Base-by-base conservation (phyloP, 2,797 vertebrate species). In the Toxotes lorentzi region DNA sequence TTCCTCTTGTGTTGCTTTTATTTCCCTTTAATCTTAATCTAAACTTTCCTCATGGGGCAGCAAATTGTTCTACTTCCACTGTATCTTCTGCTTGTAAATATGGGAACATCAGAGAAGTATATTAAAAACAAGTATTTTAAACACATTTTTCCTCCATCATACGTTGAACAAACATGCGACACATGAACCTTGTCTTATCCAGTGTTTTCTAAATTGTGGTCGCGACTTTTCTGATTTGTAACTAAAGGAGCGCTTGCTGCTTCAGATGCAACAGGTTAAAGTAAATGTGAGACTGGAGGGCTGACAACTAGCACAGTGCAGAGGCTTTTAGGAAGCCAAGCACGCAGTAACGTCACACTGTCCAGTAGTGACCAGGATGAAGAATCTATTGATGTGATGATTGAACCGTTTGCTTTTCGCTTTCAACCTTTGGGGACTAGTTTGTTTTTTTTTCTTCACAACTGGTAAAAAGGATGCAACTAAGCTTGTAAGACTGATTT, bases 1-100 rank as follows among this genome's bases (percentile, higher is more conserved):
- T 76, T 78, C 2, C 11, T 68, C 59, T 66, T 50, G 56, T 78
- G 38, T 89, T 71, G 24, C 21, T 62, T 78, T 82, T 71, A 34
- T 68, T 84, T 24, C 70, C 53, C 17, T 75, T 79, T 67, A 41
- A 70, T 79, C 30, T 70, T n/a, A 17, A 41, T 60, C 68, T 59
- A 70, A 66, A 77, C 19, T n/a, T 72, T 79, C 51, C 64, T 69
- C 4, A 34, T 4, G 13, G 45, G 61, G 58, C 62, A 34, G 45
- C 45, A 78, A 65, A 21, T 69, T 64, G 30, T 30, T 71, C 12
- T 67, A 48, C 48, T 78, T 61, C 34, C 40, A 38, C 30, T 61
- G 19, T 70, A 82, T 83, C 23, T 64, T 81, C 61, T 78, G 73
- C 51, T 51, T 92, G 86, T 90, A 85, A 83, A 86, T 90, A 86